Evolutionary conservation across 2,888 invertebrate species (phyloP).

Genomic region (Synergus japonicus): DNA sequence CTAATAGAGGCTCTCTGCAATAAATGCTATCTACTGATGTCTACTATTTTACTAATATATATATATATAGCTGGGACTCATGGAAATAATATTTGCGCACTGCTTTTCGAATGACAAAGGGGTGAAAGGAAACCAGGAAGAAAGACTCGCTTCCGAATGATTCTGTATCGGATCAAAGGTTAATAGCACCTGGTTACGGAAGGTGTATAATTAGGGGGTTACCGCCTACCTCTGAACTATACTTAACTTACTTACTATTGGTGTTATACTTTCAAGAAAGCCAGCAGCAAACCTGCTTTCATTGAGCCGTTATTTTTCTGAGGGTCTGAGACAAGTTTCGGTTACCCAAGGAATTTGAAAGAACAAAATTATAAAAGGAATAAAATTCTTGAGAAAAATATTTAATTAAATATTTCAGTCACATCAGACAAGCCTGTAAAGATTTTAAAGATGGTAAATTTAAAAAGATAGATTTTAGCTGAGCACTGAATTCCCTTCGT

Average conservation of each 20-base stretch:
- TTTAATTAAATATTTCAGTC: too few relatives aligned
- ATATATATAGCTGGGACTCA: too few relatives aligned
- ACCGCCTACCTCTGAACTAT: not conserved
- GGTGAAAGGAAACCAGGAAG: conserved; percentile 38
- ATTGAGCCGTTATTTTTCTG: not conserved
- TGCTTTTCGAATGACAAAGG: not conserved
- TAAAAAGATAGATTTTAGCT: too few relatives aligned
- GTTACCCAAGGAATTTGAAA: too few relatives aligned
- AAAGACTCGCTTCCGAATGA: not conserved
- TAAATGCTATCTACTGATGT: not conserved
- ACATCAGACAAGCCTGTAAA: too few relatives aligned
- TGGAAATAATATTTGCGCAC: not conserved
- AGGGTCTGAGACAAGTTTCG: too few relatives aligned
- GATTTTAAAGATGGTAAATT: too few relatives aligned
- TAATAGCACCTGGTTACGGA: conserved; percentile 13
- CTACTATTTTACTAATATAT: too few relatives aligned
- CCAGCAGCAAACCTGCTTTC: not conserved
- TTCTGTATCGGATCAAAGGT: not conserved
- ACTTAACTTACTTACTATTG: conserved; percentile 1
- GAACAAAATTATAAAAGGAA: too few relatives aligned
- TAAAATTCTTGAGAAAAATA: too few relatives aligned
- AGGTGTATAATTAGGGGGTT: conserved; percentile 2
- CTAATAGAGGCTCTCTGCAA: conserved; percentile 52
- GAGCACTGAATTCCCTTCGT: too few relatives aligned
- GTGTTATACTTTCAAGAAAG: not conserved